These are phyloP conservation scores for Clytia hemisphaerica DNA, from an alignment of 30 jellyfish, hydroid and myxozoan species.

Conservation along the genomic window DNA sequence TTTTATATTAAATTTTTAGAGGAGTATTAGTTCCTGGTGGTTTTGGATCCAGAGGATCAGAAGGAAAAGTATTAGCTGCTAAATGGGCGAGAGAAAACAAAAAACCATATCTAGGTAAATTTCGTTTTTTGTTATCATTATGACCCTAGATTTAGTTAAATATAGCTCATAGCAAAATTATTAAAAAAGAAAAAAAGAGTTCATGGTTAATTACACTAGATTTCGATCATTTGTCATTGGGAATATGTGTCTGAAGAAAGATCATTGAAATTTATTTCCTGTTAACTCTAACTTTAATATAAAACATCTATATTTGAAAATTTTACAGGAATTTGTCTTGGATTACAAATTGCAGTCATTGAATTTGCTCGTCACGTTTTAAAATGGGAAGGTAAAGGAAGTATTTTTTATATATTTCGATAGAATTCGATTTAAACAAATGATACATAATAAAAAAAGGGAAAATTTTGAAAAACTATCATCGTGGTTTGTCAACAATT, in stretches of 20 bases:
- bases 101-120: constrained; percentile 80
- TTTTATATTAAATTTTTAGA: constrained; percentile 21
- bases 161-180: too few relatives aligned
- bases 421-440: neutral
- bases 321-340: constrained; percentile 85
- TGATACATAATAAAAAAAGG: too few relatives aligned
- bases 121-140: neutral
- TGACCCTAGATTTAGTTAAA: too few relatives aligned
- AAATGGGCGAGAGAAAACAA: constrained; percentile 72
- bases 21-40: constrained; percentile 99
- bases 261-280: too few relatives aligned
- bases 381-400: constrained; percentile 63
- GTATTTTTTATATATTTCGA: neutral
- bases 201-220: too few relatives aligned
- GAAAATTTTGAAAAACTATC: too few relatives aligned
- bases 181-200: too few relatives aligned
- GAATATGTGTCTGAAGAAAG: too few relatives aligned
- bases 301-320: too few relatives aligned
- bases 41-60: constrained; percentile 93
- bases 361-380: constrained; percentile 92
- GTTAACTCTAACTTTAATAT: too few relatives aligned
- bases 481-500: too few relatives aligned
- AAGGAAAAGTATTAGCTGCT: constrained; percentile 89
- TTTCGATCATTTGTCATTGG: too few relatives aligned
- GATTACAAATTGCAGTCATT: constrained; percentile 80